phyloP scores from a whole-genome alignment of 2,797 vertebrate species.

The Coilia nasus region DNA sequence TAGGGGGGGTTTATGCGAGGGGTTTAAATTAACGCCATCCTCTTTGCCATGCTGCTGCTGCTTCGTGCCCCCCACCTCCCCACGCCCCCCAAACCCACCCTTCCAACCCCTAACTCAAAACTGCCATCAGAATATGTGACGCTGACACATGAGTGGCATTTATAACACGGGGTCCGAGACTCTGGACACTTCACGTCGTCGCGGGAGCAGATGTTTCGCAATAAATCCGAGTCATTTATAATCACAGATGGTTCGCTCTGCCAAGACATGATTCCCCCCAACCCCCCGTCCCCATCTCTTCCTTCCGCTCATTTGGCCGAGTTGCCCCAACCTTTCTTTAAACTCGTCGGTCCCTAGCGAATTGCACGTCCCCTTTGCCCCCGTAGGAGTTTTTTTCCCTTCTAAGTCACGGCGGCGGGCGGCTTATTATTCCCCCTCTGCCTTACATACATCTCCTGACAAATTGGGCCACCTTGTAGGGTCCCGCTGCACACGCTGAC shows the following conservation, averaged over 20 bases:
- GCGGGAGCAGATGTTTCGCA: slow-evolving; percentile 9
- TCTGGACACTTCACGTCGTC: background rate
- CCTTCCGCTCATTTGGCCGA: background rate
- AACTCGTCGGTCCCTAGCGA: background rate
- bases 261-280: background rate
- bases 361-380: background rate
- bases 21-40: slow-evolving; percentile 39
- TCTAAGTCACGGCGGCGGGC: slow-evolving; percentile 44
- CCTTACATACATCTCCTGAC: slow-evolving; percentile 73
- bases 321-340: background rate
- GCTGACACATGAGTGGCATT: slow-evolving; percentile 19
- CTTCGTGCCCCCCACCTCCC: background rate
- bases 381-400: background rate
- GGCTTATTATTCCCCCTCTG: slow-evolving; percentile 67
- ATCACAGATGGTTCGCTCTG: background rate
- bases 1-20: slow-evolving; percentile 41
- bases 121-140: background rate
- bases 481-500: slow-evolving; percentile 57
- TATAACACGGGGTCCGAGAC: background rate
- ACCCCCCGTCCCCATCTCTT: no score
- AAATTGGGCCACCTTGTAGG: slow-evolving; percentile 73
- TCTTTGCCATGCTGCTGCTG: slow-evolving; percentile 16
- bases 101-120: background rate
- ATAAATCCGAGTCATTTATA: slow-evolving; percentile 20
- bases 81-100: background rate